These are phyloP conservation scores for Aldabrachelys gigantea DNA, from an alignment of 2,113 vertebrate species.

Conservation along the genomic window DNA sequence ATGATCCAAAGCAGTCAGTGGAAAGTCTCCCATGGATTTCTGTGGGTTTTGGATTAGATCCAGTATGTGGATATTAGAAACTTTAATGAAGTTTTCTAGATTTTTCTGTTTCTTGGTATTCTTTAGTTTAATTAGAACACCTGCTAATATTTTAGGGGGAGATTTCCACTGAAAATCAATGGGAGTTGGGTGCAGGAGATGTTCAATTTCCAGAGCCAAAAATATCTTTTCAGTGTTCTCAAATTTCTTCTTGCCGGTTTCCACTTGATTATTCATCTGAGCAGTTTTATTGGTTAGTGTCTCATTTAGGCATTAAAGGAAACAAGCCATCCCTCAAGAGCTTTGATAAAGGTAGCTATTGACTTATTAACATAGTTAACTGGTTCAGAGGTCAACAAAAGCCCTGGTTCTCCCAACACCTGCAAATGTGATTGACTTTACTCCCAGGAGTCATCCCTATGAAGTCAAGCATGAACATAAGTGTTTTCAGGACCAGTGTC, in stretches of 20 bases:
- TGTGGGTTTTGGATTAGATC: neutral
- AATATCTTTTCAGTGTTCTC: neutral
- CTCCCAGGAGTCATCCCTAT: neutral
- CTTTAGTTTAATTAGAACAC: neutral
- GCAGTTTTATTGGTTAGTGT: constrained; percentile 36
- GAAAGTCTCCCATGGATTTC: neutral
- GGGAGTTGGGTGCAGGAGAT: neutral
- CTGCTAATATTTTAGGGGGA: accelerated
- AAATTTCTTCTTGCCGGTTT: neutral
- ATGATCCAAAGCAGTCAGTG: neutral
- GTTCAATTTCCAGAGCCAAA: neutral
- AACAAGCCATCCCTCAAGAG: constrained; percentile 9
- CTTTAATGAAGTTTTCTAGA: neutral
- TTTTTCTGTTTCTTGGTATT: neutral
- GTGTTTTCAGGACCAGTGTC: neutral
- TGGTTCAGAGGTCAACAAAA: neutral
- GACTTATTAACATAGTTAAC: neutral
- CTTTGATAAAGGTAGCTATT: neutral
- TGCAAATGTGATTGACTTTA: neutral
- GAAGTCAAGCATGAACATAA: constrained; percentile 7
- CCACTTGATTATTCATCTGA: neutral
- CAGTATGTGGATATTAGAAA: neutral
- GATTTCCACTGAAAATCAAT: neutral
- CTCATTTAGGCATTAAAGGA: neutral
- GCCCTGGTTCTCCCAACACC: neutral